Base-by-base conservation (phyloP, 37 sponge, comb jelly and placozoan genomes). In the Amphimedon queenslandica region DNA sequence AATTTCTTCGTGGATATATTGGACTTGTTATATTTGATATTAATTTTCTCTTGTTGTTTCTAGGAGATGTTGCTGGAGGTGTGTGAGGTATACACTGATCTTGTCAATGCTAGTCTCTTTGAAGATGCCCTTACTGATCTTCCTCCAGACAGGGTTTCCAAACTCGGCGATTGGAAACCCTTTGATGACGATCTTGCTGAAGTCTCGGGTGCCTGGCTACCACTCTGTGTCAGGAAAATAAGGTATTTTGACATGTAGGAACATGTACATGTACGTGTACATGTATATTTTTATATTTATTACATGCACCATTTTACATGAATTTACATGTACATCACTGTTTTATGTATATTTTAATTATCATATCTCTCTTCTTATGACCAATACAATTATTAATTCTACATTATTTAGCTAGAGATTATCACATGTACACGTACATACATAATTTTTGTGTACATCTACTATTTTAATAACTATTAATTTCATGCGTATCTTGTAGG, bases 91-190 rank as follows among this genome's bases (percentile, higher is more conserved):
- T 95, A 82, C 68, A 77, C 84, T 10, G 86, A 95, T 76, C 87
- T 95, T 86, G 82, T 95, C 67, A 79, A 87, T 68, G 51, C 75
- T 53, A 58, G 89, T 13, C 82, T 95, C 64, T 95, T 91, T 64
- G 64, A 60, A 1, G 86, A 87, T 57, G 77, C 77, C 24, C 63
- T 64, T 31, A 69, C 79, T 23, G 24, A 43, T 11, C 69, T 91
- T 30, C 56, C 82, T 0, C 70, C 80, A 74, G 77, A 32, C 29
- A 80, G 69, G 55, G 55, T 35, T 41, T 79, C 74, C 31, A 58
- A 43, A n/a, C 47, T 94, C 1, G 88, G 90, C 34, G 83, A 82
- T 37, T 94, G 92, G 92, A 29, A 29, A 33, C 47, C 75, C 8
- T 87, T 87, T 64, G 69, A 82, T 1, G 92, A 87, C 23, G n/a